phyloP scores from a whole-genome alignment of 2,888 invertebrate genomes.

The Leptodirus hochenwartii region DNA sequence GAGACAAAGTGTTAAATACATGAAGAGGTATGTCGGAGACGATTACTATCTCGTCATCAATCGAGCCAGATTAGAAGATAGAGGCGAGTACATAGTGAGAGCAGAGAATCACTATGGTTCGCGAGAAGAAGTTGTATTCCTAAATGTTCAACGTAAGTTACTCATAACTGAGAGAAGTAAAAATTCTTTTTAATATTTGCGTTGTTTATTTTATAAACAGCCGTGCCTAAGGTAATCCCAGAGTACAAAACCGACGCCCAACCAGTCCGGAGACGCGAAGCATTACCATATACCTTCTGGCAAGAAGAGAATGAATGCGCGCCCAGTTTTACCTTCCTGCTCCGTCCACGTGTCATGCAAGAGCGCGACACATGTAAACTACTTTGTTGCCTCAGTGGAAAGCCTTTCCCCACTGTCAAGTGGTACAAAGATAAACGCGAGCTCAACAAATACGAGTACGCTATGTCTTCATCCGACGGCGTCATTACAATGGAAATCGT shows the following conservation, averaged over 20 bases:
- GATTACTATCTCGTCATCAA: slow-evolving; percentile 97
- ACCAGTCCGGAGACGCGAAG: slow-evolving; percentile 60
- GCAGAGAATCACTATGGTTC: slow-evolving; percentile 95
- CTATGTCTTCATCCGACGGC: slow-evolving; percentile 83
- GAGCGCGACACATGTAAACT: slow-evolving; percentile 90
- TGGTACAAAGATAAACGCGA: slow-evolving; percentile 88
- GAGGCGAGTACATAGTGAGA: slow-evolving; percentile 92
- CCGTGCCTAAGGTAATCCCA: slow-evolving; percentile 54
- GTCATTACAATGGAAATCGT: slow-evolving; percentile 94
- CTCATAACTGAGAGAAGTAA: neutral
- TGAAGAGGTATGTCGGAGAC: slow-evolving; percentile 93
- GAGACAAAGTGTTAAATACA: slow-evolving; percentile 94
- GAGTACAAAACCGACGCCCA: slow-evolving; percentile 47
- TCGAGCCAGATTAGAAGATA: slow-evolving; percentile 84
- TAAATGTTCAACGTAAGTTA: slow-evolving; percentile 81
- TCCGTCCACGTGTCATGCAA: slow-evolving; percentile 97
- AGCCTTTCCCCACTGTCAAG: slow-evolving; percentile 84
- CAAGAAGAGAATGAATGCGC: slow-evolving; percentile 84
- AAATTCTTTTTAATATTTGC: slow-evolving; percentile 1
- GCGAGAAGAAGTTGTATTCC: slow-evolving; percentile 88
- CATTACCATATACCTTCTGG: slow-evolving; percentile 75
- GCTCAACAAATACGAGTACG: slow-evolving; percentile 76
- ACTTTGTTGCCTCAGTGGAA: slow-evolving; percentile 88
- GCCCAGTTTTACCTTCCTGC: slow-evolving; percentile 94
- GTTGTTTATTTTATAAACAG: slow-evolving; percentile 26